Percentiles rank a stretch among this genome's conserved stretches.
Evolutionary conservation across 1,140 invertebrate species (phyloP).

Genomic region (Cataglyphis hispanica): DNA sequence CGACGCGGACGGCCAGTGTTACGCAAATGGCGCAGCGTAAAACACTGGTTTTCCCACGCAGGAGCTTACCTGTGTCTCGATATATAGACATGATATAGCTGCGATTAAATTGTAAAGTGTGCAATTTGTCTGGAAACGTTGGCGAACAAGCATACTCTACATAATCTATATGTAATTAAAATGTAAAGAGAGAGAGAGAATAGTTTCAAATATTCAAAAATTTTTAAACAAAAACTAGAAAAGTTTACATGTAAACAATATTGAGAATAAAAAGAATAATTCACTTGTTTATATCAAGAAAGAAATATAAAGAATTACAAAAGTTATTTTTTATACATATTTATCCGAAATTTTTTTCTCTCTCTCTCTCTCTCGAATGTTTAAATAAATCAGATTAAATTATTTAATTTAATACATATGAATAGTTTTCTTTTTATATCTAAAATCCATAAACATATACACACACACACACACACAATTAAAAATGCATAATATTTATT

Average conservation of each 20-base stretch:
- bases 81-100: neutral
- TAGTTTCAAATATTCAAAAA: too few relatives aligned
- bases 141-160: neutral
- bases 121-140: neutral
- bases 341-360: neutral
- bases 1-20: neutral
- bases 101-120: neutral
- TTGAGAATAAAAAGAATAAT: neutral
- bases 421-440: neutral
- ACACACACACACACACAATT: neutral
- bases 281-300: neutral
- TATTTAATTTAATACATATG: neutral
- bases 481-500: neutral
- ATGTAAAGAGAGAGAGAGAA: neutral
- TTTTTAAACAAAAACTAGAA: too few relatives aligned
- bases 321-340: neutral
- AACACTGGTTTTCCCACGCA: conserved; percentile 28
- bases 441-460: neutral
- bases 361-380: neutral
- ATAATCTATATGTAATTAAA: neutral
- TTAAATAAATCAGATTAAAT: neutral
- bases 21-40: neutral
- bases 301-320: neutral
- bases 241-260: neutral
- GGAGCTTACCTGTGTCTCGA: neutral